These are phyloP conservation scores for Lates calcarifer DNA, from an alignment of 2,113 vertebrate species.

Conservation along the genomic window DNA sequence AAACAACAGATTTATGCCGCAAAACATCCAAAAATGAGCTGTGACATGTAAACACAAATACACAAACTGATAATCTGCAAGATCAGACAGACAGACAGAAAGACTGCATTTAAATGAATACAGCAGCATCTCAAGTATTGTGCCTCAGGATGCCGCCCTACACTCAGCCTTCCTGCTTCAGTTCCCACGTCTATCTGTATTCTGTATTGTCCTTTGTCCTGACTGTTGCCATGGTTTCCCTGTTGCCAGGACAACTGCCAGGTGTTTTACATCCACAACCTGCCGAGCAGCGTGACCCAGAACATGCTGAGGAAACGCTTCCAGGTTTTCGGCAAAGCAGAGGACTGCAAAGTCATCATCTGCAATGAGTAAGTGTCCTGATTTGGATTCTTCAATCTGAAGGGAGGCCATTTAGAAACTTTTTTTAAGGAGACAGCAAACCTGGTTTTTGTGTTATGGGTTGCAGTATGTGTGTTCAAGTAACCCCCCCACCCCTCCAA, in stretches of 20 bases:
- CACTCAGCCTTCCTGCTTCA: slow-evolving; percentile 22
- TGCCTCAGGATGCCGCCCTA: background rate
- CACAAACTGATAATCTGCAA: too few relatives aligned
- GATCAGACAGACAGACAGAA: background rate
- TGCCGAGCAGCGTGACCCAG: slow-evolving; percentile 93
- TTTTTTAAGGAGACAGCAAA: background rate
- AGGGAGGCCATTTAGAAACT: background rate
- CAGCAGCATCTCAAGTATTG: background rate
- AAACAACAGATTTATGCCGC: background rate
- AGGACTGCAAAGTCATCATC: slow-evolving; percentile 94
- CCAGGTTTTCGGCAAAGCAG: slow-evolving; percentile 92
- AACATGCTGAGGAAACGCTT: slow-evolving; percentile 95
- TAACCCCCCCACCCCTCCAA: too few relatives aligned
- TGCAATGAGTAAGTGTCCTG: slow-evolving; percentile 86
- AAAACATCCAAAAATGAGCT: background rate
- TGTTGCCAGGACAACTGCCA: slow-evolving; percentile 93
- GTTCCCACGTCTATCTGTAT: slow-evolving; percentile 32
- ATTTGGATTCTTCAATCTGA: background rate
- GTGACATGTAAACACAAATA: background rate
- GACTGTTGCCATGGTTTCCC: slow-evolving; percentile 79
- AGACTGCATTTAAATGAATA: background rate
- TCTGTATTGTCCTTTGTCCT: slow-evolving; percentile 62
- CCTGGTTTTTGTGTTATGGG: background rate
- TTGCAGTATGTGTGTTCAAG: background rate
- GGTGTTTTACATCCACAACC: slow-evolving; percentile 94